These are phyloP conservation scores for Oxyruncus cristatus DNA, from an alignment of 2,113 vertebrate species.

Conservation along the genomic window DNA sequence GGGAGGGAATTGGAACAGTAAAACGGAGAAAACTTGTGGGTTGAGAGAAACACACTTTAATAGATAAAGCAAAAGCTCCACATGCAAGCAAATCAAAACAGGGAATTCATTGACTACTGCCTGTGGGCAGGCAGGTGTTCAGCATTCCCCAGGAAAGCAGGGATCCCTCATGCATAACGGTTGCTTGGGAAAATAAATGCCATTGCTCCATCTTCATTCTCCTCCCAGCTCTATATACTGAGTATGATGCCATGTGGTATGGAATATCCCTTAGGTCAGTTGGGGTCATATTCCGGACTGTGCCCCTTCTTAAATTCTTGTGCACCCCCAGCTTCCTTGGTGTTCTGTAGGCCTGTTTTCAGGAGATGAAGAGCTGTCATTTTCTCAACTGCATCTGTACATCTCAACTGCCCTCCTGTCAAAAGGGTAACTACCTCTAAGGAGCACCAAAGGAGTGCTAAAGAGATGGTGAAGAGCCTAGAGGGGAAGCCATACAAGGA, in stretches of 20 bases:
- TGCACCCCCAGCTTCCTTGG: background rate
- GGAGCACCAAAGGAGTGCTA: background rate
- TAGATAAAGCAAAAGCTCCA: background rate
- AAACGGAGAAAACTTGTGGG: background rate
- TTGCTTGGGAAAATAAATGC: background rate
- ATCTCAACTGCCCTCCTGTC: background rate
- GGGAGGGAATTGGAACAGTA: background rate
- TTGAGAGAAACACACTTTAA: background rate
- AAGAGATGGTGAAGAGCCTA: background rate
- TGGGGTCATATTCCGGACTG: background rate
- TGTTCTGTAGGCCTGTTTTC: background rate
- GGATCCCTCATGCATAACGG: background rate
- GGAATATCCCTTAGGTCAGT: background rate
- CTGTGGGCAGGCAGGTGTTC: background rate
- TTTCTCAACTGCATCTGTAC: background rate
- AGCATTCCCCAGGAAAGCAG: background rate
- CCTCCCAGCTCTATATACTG: background rate
- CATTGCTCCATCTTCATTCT: background rate
- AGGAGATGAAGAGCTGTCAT: background rate
- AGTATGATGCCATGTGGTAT: background rate
- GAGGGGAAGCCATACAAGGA: background rate
- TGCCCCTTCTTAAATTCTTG: background rate
- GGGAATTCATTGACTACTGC: background rate
- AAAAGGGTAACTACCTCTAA: background rate
- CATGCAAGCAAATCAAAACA: background rate